These are phyloP conservation scores for Poecilia wingei DNA, from an alignment of 2,797 vertebrate genomes.

Conservation along the genomic window DNA sequence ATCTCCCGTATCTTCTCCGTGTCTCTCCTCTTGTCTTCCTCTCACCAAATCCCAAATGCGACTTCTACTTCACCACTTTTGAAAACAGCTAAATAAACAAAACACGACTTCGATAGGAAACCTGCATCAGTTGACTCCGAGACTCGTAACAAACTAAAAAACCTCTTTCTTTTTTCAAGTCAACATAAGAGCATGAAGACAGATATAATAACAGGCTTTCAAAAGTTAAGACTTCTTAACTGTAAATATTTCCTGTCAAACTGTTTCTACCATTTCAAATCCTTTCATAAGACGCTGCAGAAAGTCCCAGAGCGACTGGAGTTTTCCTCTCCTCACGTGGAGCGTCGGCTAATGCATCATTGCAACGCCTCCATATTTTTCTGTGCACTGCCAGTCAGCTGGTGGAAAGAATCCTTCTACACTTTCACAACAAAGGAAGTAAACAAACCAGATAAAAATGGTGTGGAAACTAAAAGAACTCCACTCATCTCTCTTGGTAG, in stretches of 20 bases:
- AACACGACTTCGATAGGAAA: not conserved
- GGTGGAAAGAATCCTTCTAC: not conserved
- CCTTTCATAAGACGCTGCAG: not conserved
- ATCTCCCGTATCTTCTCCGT: not conserved
- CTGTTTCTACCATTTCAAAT: not conserved
- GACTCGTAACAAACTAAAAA: not conserved
- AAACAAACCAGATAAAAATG: not conserved
- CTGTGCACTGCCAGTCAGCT: not conserved
- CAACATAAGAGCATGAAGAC: not conserved
- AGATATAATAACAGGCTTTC: not conserved
- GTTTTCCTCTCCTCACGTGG: not conserved
- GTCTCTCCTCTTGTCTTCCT: not conserved
- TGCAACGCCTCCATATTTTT: not conserved
- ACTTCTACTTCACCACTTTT: too few relatives aligned
- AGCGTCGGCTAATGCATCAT: not conserved
- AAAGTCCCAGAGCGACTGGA: not conserved
- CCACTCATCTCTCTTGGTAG: not conserved
- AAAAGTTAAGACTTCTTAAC: not conserved
- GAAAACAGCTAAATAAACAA: not conserved
- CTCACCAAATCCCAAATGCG: not conserved
- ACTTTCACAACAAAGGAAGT: not conserved
- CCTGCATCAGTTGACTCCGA: not conserved
- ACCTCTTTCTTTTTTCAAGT: not conserved
- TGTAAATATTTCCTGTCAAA: not conserved
- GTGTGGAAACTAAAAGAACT: not conserved